Percentiles rank a stretch among this genome's conserved stretches.
phyloP scores from a whole-genome alignment of 2,888 invertebrate species.

The Geophilus truncorum region DNA sequence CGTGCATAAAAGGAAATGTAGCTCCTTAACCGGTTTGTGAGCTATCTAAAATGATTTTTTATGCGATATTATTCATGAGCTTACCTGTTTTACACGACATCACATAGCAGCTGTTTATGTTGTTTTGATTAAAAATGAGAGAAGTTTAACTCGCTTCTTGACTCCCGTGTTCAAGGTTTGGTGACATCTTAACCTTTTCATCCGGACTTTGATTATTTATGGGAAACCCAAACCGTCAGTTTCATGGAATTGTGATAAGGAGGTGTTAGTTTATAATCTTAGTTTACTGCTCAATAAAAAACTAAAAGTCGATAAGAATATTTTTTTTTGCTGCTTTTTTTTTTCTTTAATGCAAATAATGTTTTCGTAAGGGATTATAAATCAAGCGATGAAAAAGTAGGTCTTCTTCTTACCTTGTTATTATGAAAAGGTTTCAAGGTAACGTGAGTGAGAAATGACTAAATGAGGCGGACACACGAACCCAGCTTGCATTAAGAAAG shows the following conservation, averaged over 20 bases:
- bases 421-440: not conserved
- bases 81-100: not conserved
- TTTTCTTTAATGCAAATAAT: not conserved
- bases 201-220: not conserved
- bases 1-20: not conserved
- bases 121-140: not conserved
- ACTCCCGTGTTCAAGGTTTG: not conserved
- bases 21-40: not conserved
- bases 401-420: not conserved
- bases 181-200: not conserved
- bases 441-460: not conserved
- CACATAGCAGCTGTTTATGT: not conserved
- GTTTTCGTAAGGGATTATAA: no score
- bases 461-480: not conserved
- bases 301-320: no score
- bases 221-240: not conserved
- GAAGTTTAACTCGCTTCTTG: not conserved
- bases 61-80: not conserved
- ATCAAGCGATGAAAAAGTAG: no score
- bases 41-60: not conserved
- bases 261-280: not conserved
- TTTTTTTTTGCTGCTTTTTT: no score
- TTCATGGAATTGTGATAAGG: not conserved
- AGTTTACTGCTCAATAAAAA: not conserved
- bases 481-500: not conserved